Conservation (phyloP, 2,888 invertebrate species). For the Drosophila kuntzei region DNA sequence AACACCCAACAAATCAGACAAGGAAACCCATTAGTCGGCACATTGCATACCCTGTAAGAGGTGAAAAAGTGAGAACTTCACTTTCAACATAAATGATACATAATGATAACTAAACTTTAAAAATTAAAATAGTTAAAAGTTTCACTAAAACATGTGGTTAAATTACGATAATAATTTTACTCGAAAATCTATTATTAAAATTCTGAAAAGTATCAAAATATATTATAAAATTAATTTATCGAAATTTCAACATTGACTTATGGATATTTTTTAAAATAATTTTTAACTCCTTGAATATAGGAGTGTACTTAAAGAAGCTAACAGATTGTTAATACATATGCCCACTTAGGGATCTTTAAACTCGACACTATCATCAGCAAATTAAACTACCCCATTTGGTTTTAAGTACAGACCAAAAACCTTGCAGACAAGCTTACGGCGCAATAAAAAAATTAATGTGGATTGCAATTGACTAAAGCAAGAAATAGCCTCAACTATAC, state of each 20-base stretch:
- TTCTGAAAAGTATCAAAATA: not conserved
- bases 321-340: not conserved
- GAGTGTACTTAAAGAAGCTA: not conserved
- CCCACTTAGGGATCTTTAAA: not conserved
- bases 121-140: no score
- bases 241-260: no score
- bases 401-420: slow-evolving; percentile 39
- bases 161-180: no score
- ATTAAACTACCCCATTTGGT: not conserved
- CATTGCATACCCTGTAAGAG: slow-evolving; percentile 17
- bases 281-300: no score
- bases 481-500: slow-evolving; percentile 41
- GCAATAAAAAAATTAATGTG: slow-evolving; percentile 45
- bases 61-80: not conserved
- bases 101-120: not conserved
- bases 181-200: not conserved
- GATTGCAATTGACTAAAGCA: slow-evolving; percentile 49
- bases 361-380: not conserved
- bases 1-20: slow-evolving; percentile 27
- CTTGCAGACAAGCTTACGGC: slow-evolving; percentile 50
- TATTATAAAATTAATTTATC: not conserved
- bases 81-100: not conserved
- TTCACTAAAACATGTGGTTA: no score
- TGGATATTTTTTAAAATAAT: no score
- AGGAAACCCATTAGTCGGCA: not conserved